These are phyloP conservation scores for Falcunculus frontatus DNA, from an alignment of 2,113 vertebrate species.

Conservation along the genomic window DNA sequence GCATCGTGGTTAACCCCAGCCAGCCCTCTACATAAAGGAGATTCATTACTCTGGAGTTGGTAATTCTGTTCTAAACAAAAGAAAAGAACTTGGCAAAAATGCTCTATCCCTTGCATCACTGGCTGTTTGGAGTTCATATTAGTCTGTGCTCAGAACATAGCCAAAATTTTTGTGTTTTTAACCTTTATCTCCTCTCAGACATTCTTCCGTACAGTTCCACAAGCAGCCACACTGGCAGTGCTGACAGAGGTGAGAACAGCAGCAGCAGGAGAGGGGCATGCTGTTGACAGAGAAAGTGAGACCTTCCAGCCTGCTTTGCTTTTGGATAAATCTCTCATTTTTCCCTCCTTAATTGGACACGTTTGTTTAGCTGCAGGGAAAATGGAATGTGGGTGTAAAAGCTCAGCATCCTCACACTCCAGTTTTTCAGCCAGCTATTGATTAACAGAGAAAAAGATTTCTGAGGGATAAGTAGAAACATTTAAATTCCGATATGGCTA, in stretches of 20 bases:
- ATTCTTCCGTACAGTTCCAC: background rate
- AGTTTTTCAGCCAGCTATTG: background rate
- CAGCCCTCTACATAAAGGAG: background rate
- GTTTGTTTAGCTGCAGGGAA: background rate
- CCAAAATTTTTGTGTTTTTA: background rate
- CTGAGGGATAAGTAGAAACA: background rate
- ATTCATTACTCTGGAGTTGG: background rate
- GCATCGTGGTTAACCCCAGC: fast-evolving
- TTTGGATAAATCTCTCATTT: background rate
- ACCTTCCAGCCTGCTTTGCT: background rate
- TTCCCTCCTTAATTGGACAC: background rate
- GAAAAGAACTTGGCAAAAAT: background rate
- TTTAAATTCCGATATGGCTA: background rate
- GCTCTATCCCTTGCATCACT: background rate
- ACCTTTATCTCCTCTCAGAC: background rate
- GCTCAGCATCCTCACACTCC: background rate
- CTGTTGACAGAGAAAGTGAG: background rate
- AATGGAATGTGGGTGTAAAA: background rate
- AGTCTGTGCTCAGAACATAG: background rate
- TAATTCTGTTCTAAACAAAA: background rate
- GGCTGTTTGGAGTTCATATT: background rate
- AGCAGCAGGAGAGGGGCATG: background rate
- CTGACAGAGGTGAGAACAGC: background rate
- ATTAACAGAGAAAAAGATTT: background rate
- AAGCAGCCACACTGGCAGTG: background rate